Conservation (phyloP, 1,140 invertebrate genomes). For the Capitella teleta region DNA sequence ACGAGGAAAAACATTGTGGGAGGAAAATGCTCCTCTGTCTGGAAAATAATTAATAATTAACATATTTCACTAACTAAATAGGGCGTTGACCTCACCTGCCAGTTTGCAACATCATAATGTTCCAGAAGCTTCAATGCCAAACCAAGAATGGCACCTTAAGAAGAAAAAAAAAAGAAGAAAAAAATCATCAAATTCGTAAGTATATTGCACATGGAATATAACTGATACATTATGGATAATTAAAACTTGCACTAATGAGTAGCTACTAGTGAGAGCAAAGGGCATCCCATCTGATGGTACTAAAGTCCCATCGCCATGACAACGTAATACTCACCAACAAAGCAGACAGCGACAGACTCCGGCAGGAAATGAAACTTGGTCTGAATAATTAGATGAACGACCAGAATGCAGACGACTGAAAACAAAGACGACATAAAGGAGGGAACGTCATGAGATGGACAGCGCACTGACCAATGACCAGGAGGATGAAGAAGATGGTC, state of each 20-base stretch:
- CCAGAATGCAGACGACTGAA: conserved; percentile 60
- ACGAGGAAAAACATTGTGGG: conserved; percentile 95
- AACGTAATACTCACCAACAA: conserved; percentile 61
- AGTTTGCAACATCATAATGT: conserved; percentile 72
- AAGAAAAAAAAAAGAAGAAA: conserved; percentile 10
- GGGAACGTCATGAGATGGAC: not conserved
- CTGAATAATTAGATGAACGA: conserved; percentile 88
- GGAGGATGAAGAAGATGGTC: conserved; percentile 91
- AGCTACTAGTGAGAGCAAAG: too few species aligned
- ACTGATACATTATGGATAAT: too few species aligned
- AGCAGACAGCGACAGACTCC: conserved; percentile 93
- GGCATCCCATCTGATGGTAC: too few species aligned
- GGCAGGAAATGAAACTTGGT: conserved; percentile 93
- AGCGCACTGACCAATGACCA: conserved; percentile 56
- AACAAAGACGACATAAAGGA: conserved; percentile 10
- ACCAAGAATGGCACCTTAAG: conserved; percentile 73
- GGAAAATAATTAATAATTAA: conserved; percentile 18
- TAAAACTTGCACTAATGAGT: too few species aligned
- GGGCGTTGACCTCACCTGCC: conserved; percentile 48
- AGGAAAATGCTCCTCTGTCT: conserved; percentile 90
- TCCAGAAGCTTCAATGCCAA: conserved; percentile 82
- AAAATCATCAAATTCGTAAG: too few species aligned
- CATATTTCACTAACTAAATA: conserved; percentile 3
- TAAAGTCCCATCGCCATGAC: too few species aligned
- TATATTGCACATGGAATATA: too few species aligned